phyloP scores from a whole-genome alignment of 2,888 invertebrate genomes.

The Conistra vaccinii region DNA sequence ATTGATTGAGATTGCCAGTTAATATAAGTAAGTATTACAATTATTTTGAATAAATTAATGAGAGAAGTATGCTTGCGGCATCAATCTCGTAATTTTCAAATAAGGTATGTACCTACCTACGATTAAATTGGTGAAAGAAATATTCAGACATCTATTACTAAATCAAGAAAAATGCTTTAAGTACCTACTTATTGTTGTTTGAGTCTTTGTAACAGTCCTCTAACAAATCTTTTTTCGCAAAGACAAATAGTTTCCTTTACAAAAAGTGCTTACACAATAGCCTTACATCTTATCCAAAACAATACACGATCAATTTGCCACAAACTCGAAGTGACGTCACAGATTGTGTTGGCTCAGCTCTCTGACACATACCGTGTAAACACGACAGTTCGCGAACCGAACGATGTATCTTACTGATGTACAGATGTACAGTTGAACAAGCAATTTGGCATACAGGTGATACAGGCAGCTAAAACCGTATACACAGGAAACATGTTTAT shows the following conservation, averaged over 20 bases:
- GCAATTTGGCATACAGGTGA: neutral
- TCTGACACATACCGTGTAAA: conserved; percentile 33
- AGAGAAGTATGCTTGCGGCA: no score
- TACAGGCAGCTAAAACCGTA: no score
- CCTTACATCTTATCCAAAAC: neutral
- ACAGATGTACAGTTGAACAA: neutral
- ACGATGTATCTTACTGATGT: conserved; percentile 11
- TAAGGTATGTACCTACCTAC: no score
- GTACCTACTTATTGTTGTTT: no score
- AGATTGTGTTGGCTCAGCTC: conserved; percentile 21
- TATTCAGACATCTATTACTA: neutral
- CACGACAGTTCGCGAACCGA: conserved; percentile 9
- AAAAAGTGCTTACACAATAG: neutral
- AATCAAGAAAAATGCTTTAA: neutral
- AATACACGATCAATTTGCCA: conserved; percentile 14
- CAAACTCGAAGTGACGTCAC: conserved; percentile 13
- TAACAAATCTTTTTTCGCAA: no score
- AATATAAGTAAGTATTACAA: no score
- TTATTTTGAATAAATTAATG: no score
- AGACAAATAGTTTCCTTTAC: no score
- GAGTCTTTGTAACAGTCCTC: no score
- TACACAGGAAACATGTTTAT: neutral
- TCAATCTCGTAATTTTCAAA: no score
- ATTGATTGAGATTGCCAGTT: neutral
- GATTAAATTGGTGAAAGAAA: neutral